A percentile compares a stretch with the other conserved stretches of the same genome.
These are phyloP conservation scores for Drosophila multiciliata DNA, from an alignment of 2,888 invertebrate species.

Conservation along the genomic window DNA sequence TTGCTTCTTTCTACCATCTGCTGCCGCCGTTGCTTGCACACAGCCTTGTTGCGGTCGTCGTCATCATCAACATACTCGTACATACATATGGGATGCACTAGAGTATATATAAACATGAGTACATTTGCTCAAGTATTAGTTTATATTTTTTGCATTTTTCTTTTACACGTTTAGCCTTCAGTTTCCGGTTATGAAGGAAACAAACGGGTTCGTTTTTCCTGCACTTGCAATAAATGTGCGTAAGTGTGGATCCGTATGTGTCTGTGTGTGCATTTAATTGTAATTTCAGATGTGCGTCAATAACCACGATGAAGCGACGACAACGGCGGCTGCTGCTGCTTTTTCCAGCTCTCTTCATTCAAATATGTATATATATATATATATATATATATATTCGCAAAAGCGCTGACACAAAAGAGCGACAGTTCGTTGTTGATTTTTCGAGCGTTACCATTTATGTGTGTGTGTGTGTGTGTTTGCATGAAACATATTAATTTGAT, in stretches of 20 bases:
- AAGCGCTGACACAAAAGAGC: slow-evolving; percentile 42
- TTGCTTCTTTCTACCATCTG: slow-evolving; percentile 48
- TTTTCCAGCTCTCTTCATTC: slow-evolving; percentile 12
- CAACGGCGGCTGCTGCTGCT: slow-evolving; percentile 18
- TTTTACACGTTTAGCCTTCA: slow-evolving; percentile 76
- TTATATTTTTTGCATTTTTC: slow-evolving; percentile 60
- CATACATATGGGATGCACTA: slow-evolving; percentile 1
- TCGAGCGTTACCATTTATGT: slow-evolving; percentile 41
- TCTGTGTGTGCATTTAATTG: slow-evolving; percentile 57
- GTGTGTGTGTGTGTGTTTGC: slow-evolving; percentile 8
- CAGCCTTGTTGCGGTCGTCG: slow-evolving; percentile 51
- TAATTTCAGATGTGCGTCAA: slow-evolving; percentile 75
- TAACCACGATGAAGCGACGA: slow-evolving; percentile 41
- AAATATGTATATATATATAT: background rate
- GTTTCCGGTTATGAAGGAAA: slow-evolving; percentile 81
- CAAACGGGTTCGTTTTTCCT: slow-evolving; percentile 73
- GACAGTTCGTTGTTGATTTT: slow-evolving; percentile 52
- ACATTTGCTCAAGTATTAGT: slow-evolving; percentile 27
- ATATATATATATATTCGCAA: background rate
- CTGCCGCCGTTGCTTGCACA: slow-evolving; percentile 54
- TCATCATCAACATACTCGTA: slow-evolving; percentile 24
- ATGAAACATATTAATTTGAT: slow-evolving; percentile 51
- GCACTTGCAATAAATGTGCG: slow-evolving; percentile 55
- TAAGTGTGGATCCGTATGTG: slow-evolving; percentile 33
- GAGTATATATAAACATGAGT: slow-evolving; percentile 14